phyloP scores from a whole-genome alignment of 2,113 vertebrate genomes.

The Malurus melanocephalus region DNA sequence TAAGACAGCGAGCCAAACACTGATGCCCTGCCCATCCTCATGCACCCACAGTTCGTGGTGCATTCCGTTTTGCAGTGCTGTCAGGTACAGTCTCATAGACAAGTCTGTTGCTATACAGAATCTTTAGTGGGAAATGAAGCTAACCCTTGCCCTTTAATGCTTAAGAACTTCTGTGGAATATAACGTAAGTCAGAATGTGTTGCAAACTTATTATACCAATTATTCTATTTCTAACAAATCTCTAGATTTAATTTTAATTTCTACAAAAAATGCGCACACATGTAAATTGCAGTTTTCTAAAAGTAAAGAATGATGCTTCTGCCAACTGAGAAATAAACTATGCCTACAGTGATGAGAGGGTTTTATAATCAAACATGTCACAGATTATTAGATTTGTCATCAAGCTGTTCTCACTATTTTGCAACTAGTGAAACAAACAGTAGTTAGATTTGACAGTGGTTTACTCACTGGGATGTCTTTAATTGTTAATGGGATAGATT shows the following conservation, averaged over 20 bases:
- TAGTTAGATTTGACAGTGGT: background rate
- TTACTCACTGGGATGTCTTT: background rate
- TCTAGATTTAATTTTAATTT: background rate
- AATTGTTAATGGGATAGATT: background rate
- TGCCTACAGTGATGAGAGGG: background rate
- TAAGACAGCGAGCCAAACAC: background rate
- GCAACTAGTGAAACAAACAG: background rate
- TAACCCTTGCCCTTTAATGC: background rate
- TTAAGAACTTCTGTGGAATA: background rate
- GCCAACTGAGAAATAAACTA: background rate
- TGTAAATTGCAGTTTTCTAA: background rate
- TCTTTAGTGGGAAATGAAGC: background rate
- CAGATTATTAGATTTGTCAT: background rate
- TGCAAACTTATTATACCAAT: background rate
- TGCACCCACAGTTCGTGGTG: background rate
- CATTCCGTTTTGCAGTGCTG: background rate
- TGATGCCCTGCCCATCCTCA: background rate
- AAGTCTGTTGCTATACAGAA: background rate
- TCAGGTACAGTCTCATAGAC: background rate
- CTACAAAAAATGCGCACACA: background rate
- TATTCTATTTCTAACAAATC: background rate
- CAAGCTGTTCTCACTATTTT: background rate
- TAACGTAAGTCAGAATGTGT: background rate
- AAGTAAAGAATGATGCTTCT: background rate
- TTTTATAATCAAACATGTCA: background rate